Base-by-base conservation (phyloP, 2,113 vertebrate genomes). In the Ictalurus furcatus region DNA sequence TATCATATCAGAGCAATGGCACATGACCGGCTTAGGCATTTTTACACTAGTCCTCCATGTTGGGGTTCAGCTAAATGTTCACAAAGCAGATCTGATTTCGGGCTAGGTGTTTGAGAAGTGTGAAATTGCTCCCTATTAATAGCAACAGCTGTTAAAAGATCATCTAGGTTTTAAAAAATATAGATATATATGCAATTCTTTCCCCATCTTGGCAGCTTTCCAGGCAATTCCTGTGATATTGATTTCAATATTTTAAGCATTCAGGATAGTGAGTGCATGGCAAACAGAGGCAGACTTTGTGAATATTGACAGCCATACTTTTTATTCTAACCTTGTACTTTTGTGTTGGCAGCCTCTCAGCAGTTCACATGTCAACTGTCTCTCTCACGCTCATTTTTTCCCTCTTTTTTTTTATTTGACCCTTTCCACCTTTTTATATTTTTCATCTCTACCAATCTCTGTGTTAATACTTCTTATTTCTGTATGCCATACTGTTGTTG, bases 221-320 rank as follows among this genome's bases (percentile, higher is more conserved):
- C 54, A 85, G 81, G 78, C 48, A 85, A 76, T 54, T 52, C 58
- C 80, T 80, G n/a, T 4, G 28, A 54, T 89, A 89, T 91, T 83
- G 90, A 91, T 91, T 89, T 88, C 7, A 84, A 83, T 69, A 76
- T 91, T 91, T 90, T 91, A 88, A 88, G 88, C 73, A 88, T 89
- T 87, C 86, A 74, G 89, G 85, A 88, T 85, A 89, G 88, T 85
- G 59, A 88, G 84, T 82, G 86, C 63, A 91, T 63, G 16, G 84
- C 85, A 89, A 89, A 88, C 85, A 83, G 71, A 85, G 87, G 76
- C 88, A 88, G 86, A 80, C 86, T 86, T 82, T 89, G 73, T 85
- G 90, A 89, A 87, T 87, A 91, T 87, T 61, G 88, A 91, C 88
- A 84, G 63, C 61, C 65, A 48, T 73, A 79, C 59, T 89, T 91